Evolutionary conservation across 2,113 vertebrate species (phyloP).

Genomic region (Podilymbus podiceps): DNA sequence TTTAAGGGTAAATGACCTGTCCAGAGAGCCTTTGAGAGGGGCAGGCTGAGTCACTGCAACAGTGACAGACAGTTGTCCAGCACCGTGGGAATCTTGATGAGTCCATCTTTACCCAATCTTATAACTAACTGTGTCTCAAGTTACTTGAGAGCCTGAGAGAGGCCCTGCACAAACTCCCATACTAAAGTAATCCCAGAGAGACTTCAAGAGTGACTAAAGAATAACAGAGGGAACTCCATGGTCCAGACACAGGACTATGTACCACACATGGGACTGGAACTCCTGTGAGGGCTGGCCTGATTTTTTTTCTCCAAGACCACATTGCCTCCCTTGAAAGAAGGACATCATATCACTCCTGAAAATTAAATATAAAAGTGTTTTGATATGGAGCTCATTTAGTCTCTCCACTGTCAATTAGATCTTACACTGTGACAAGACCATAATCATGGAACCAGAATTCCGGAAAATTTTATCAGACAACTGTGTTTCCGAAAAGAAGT

Average conservation of each 20-base stretch:
- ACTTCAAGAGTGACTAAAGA: background rate
- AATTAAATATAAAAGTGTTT: background rate
- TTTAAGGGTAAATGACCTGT: background rate
- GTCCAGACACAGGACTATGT: background rate
- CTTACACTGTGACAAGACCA: background rate
- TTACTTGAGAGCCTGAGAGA: background rate
- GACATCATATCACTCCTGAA: background rate
- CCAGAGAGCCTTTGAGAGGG: background rate
- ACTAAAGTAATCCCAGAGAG: background rate
- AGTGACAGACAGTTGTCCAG: background rate
- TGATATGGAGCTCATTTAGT: background rate
- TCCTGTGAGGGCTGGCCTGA: background rate
- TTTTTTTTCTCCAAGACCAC: background rate
- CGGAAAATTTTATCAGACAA: background rate
- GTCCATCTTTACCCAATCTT: background rate
- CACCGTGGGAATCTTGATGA: background rate
- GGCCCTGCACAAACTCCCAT: background rate
- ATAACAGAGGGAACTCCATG: background rate
- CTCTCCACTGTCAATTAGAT: background rate
- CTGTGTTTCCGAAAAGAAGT: background rate
- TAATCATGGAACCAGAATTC: background rate
- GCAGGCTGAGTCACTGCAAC: background rate
- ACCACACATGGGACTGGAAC: too few relatives aligned
- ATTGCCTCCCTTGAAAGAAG: background rate
- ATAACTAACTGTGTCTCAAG: background rate